Evolutionary conservation across 2,797 vertebrate genomes (phyloP).

Genomic region (Moxostoma hubbsi): DNA sequence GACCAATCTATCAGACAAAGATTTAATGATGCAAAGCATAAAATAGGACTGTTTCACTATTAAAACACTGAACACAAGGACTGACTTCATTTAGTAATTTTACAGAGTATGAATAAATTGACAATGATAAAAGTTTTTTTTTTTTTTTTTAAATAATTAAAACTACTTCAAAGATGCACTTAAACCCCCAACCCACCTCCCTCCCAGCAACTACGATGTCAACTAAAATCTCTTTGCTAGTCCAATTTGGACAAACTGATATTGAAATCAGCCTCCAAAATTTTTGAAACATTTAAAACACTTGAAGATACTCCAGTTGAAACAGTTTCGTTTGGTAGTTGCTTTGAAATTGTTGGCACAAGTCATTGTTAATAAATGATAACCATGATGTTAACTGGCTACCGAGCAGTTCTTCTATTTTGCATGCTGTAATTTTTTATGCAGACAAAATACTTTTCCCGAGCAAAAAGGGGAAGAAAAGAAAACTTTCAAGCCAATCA

Average conservation of each 20-base stretch:
- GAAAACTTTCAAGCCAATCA: not conserved
- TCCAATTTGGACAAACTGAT: not conserved
- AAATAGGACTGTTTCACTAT: conserved; percentile 24
- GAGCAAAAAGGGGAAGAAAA: conserved; percentile 4
- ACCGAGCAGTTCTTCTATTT: not conserved
- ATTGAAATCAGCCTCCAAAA: not conserved
- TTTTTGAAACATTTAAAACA: not conserved
- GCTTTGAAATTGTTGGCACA: conserved; percentile 35
- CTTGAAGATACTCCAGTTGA: no score
- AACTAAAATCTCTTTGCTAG: not conserved
- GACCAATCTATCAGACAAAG: conserved; percentile 27
- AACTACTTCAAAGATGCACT: conserved; percentile 10
- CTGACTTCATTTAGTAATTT: not conserved
- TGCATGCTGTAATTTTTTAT: conserved; percentile 12
- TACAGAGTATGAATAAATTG: conserved; percentile 3
- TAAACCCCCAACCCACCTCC: not conserved
- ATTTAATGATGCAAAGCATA: conserved; percentile 2
- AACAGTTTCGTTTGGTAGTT: not conserved
- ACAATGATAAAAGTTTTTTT: not conserved
- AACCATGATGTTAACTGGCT: conserved; percentile 11
- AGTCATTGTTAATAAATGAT: conserved; percentile 2
- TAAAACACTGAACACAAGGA: conserved; percentile 28
- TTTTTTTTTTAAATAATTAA: conserved; percentile 6
- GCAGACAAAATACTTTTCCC: not conserved
- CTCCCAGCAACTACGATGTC: not conserved